These are phyloP conservation scores for Onychomys leucogaster DNA, from an alignment of 2,797 vertebrate species.

Conservation along the genomic window DNA sequence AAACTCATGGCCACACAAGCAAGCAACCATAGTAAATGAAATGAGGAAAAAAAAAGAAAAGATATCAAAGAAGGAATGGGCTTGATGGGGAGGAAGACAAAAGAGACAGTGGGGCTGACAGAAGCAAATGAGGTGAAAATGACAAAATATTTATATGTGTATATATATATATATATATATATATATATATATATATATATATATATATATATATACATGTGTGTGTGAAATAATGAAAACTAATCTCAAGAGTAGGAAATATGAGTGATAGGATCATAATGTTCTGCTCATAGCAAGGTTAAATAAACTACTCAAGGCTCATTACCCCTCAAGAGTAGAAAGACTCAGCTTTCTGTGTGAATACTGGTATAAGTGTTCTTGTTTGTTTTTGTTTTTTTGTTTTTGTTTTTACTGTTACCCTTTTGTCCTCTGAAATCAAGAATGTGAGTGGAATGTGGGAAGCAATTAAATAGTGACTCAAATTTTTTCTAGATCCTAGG, in stretches of 20 bases:
- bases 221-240: neutral
- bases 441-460: neutral
- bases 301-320: neutral
- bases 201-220: no score
- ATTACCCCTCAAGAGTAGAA: neutral
- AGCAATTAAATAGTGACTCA: neutral
- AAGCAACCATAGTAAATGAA: neutral
- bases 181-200: no score
- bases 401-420: neutral
- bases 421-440: neutral
- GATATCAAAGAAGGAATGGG: neutral
- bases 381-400: neutral
- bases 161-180: no score
- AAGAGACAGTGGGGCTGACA: neutral
- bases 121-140: neutral
- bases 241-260: neutral
- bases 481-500: neutral
- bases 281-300: neutral
- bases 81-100: neutral
- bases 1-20: neutral
- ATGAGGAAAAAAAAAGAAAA: neutral
- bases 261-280: neutral
- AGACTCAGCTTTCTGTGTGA: neutral
- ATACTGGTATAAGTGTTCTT: neutral
- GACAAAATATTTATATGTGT: no score